Base-by-base conservation (phyloP, 2,113 vertebrate genomes). In the Sceloporus tristichus region DNA sequence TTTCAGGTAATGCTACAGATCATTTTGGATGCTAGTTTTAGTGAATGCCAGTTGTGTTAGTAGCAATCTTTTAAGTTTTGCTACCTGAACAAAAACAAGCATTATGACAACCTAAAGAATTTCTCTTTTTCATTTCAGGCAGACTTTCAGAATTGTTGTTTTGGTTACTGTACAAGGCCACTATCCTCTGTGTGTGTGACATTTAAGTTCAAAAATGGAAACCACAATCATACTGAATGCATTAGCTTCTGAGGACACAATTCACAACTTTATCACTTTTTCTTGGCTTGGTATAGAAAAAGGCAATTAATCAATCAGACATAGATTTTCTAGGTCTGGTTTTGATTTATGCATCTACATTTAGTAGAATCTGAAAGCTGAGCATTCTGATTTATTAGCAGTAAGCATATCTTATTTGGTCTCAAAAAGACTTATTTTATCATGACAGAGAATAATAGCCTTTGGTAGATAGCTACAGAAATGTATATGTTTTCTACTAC, bases 371-470 rank as follows among this genome's bases (percentile, higher is more conserved):
- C 59, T 71, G 89, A 73, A 48, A 89, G 84, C 80, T 94, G 85
- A 94, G 92, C 90, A 82, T 89, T 74, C 82, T 92, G 92, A 79
- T 94, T 96, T 90, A 91, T 95, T 95, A 90, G 86, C 88, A 92
- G 74, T 88, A 93, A 92, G 89, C 87, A 79, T 95, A 77, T 90
- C 40, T 83, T 91, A 90, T 93, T 96, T 95, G 81, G 85, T 91
- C 85, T 93, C 59, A 87, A 76, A 92, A 82, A 92, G 89, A 92
- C 79, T 29, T 92, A 90, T 82, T 82, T 68, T 85, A 79, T 80
- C 82, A 90, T n/a, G 88, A 84, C 85, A 92, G 85, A 81, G 89
- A 95, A 95, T 92, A 87, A 86, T 89, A 87, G 74, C 82, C 92
- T 85, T 94, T 91, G 88, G 86, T 86, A 88, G 84, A 92, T 86